Base-by-base conservation (phyloP, 2,113 vertebrate species). In the Pedionomus torquatus region DNA sequence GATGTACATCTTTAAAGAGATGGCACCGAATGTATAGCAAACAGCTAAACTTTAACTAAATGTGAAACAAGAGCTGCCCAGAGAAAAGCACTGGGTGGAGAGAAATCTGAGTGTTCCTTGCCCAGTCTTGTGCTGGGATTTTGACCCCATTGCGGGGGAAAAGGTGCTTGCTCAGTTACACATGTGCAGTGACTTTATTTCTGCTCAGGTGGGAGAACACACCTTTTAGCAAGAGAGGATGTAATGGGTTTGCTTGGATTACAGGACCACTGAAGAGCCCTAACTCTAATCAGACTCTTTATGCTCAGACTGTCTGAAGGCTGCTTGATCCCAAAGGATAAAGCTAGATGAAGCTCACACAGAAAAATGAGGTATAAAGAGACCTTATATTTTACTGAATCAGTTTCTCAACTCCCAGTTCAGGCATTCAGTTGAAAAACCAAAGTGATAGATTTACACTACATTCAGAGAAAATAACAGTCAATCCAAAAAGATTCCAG, bases 391-490 rank as follows among this genome's bases (percentile, higher is more conserved):
- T 90, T 84, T 82, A 95, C 66, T 15, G 78, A 83, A 69, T 60
- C 69, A 10, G 48, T 92, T 96, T 93, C 83, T 86, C 31, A 75
- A 90, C 64, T 92, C 72, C 83, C 70, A 54, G 35, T 82, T 95
- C 77, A 89, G 64, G 57, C 44, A 0, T 89, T 87, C 8, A 5
- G 72, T 87, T 82, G 70, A 89, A 93, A 96, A 94, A 65, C 37
- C 48, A 18, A 77, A 93, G 49, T 35, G 23, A 63, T 76, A 74
- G 74, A 96, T 94, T 95, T 84, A 57, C 61, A 78, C 49, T 84
- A 89, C 79, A 30, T 80, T 93, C 94, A 78, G 87, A 89, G 94
- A 97, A 96, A 77, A 87, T 90, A 95, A 71, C 76, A 90, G 92
- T 78, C 81, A 88, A 72, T 93, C 91, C 54, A 92, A 87, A 83